Conservation (phyloP, 2,797 vertebrate genomes). For the Amblyopsis hoosieri region DNA sequence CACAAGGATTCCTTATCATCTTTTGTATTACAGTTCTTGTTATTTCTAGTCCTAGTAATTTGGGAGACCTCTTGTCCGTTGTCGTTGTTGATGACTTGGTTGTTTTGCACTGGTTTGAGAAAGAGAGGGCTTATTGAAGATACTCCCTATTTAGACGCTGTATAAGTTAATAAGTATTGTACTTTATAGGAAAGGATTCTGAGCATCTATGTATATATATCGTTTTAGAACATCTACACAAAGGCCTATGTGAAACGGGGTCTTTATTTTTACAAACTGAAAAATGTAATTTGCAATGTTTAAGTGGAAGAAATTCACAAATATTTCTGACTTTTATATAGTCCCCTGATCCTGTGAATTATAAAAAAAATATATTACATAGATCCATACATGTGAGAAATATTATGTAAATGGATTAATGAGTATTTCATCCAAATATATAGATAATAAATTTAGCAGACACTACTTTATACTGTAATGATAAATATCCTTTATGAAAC, state of each 20-base stretch:
- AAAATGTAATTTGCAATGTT: constrained; percentile 56
- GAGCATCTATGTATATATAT: constrained; percentile 72
- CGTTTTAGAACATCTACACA: constrained; percentile 49
- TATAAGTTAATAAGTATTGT: constrained; percentile 61
- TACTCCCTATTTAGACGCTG: constrained; percentile 64
- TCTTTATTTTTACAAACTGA: constrained; percentile 63
- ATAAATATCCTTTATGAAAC: constrained; percentile 66
- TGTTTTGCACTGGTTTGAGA: constrained; percentile 71
- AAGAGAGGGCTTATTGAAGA: constrained; percentile 58
- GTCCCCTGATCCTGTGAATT: constrained; percentile 58
- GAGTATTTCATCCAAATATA: constrained; percentile 73
- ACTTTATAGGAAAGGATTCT: constrained; percentile 59
- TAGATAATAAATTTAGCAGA: constrained; percentile 68
- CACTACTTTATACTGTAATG: constrained; percentile 65
- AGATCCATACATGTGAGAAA: constrained; percentile 71
- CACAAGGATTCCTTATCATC: constrained; percentile 76
- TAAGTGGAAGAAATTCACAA: constrained; percentile 40
- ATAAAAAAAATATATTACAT: constrained; percentile 73
- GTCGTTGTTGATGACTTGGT: constrained; percentile 52
- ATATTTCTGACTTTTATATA: constrained; percentile 60
- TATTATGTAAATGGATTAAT: constrained; percentile 75
- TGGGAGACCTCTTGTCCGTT: constrained; percentile 59
- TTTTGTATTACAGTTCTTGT: constrained; percentile 61
- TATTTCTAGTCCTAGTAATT: constrained; percentile 56
- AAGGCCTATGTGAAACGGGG: constrained; percentile 56